These are phyloP conservation scores for Gorsachius magnificus DNA, from an alignment of 2,797 vertebrate species.

Conservation along the genomic window DNA sequence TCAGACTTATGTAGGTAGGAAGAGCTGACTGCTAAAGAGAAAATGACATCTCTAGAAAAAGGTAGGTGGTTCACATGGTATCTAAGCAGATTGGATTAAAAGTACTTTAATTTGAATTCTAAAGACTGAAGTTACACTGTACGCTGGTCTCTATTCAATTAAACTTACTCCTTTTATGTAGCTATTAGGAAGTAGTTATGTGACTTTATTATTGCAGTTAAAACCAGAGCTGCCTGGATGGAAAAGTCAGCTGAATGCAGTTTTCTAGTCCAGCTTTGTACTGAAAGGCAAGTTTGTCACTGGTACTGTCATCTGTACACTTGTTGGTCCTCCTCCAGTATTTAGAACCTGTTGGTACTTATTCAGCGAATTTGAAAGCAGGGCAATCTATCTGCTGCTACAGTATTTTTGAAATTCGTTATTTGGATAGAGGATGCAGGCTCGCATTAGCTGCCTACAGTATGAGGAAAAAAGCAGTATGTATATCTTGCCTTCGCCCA, in stretches of 20 bases:
- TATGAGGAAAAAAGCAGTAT: neutral
- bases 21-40: neutral
- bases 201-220: neutral
- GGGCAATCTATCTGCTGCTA: neutral
- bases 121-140: neutral
- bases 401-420: neutral
- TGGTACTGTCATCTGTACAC: neutral
- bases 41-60: constrained; percentile 57
- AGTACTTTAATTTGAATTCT: neutral
- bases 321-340: neutral
- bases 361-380: neutral
- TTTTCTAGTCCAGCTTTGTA: neutral
- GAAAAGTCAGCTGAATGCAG: neutral
- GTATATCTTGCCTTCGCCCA: neutral
- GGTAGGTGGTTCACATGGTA: neutral
- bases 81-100: neutral
- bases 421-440: neutral
- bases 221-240: neutral
- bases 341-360: neutral
- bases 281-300: neutral
- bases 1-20: neutral
- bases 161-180: neutral
- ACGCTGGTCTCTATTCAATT: neutral
- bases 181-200: neutral
- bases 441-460: neutral